A percentile compares a stretch with the other conserved stretches of the same genome.
phyloP scores from a whole-genome alignment of 2,113 vertebrate genomes.

The Pituophis catenifer region DNA sequence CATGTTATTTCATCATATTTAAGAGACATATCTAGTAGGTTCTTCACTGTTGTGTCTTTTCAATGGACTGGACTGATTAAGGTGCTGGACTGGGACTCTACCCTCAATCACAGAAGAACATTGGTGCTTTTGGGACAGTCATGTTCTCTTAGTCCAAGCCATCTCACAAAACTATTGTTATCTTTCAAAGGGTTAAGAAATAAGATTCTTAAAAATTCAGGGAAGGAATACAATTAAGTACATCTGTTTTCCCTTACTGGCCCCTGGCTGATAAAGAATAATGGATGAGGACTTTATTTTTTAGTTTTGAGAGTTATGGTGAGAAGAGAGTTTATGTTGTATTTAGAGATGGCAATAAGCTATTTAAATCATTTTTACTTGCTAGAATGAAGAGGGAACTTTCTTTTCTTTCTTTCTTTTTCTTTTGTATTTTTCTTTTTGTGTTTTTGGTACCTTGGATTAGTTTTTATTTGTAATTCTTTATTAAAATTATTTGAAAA shows the following conservation, averaged over 20 bases:
- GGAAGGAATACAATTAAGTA: background rate
- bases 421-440: background rate
- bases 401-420: background rate
- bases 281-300: background rate
- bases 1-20: background rate
- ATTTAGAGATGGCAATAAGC: background rate
- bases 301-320: background rate
- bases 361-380: background rate
- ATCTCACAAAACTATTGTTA: background rate
- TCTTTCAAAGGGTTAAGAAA: background rate
- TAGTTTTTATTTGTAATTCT: background rate
- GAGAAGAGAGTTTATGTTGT: background rate
- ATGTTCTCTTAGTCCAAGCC: background rate
- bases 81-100: background rate
- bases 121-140: background rate
- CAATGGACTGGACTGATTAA: background rate
- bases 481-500: background rate
- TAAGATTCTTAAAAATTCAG: background rate
- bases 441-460: background rate
- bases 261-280: background rate
- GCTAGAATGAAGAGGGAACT: background rate
- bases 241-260: background rate
- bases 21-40: background rate
- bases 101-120: background rate
- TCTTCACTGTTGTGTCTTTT: background rate